A percentile compares a stretch with the other conserved stretches of the same genome.
Conservation (phyloP, 2,113 vertebrate species). For the Hippoglossus stenolepis region DNA sequence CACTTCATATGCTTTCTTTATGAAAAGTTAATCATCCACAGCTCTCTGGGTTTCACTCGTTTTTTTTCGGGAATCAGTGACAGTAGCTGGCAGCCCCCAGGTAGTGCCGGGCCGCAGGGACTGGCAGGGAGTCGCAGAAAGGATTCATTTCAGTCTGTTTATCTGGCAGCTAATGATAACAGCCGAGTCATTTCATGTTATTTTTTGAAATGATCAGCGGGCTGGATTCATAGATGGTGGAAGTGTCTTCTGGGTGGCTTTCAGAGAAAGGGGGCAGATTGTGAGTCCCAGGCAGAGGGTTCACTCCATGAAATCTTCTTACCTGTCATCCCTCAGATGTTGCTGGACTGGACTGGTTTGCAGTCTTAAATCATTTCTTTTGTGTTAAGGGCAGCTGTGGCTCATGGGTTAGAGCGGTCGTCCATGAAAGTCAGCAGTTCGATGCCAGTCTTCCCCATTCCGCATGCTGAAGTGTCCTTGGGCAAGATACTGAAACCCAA, state of each 20-base stretch:
- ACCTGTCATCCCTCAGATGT: neutral
- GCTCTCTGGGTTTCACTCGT: slow-evolving; percentile 73
- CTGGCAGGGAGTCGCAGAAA: slow-evolving; percentile 41
- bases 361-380: neutral
- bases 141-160: slow-evolving; percentile 52
- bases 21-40: slow-evolving; percentile 82
- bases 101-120: slow-evolving; percentile 21
- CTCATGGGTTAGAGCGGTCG: too few relatives aligned
- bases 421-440: too few relatives aligned
- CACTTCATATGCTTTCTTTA: slow-evolving; percentile 81
- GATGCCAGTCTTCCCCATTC: too few relatives aligned
- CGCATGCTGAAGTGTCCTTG: too few relatives aligned
- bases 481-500: too few relatives aligned
- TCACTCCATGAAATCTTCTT: neutral
- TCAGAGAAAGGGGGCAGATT: neutral
- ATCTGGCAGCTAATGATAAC: slow-evolving; percentile 58
- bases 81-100: slow-evolving; percentile 70
- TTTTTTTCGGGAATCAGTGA: slow-evolving; percentile 59
- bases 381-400: too few relatives aligned
- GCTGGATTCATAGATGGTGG: slow-evolving; percentile 17
- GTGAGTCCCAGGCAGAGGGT: neutral
- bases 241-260: neutral
- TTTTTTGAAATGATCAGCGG: slow-evolving; percentile 69
- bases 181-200: slow-evolving; percentile 29
- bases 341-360: neutral